These are phyloP conservation scores for Drosophila mayri DNA, from an alignment of 1,140 invertebrate species.

Conservation along the genomic window DNA sequence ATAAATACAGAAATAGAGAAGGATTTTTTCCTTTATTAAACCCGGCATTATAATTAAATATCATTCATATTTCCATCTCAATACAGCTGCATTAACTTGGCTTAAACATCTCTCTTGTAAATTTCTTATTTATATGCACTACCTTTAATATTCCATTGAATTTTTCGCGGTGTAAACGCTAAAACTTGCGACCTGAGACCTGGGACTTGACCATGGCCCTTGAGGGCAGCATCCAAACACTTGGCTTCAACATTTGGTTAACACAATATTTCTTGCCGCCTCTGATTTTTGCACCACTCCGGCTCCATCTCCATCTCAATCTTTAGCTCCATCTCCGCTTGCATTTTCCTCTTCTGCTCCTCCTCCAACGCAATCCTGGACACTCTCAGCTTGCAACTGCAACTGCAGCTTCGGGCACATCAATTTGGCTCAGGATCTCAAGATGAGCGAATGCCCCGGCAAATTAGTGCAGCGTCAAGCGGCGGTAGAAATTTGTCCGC, in stretches of 20 bases:
- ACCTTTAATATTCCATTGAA: neutral
- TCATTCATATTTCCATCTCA: neutral
- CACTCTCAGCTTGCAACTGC: conserved; percentile 24
- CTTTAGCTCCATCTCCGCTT: conserved; percentile 17
- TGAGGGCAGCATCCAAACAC: conserved; percentile 68
- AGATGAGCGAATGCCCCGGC: conserved; percentile 79
- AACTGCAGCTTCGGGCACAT: conserved; percentile 68
- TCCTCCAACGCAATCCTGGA: conserved; percentile 15
- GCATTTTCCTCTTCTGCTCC: conserved; percentile 14
- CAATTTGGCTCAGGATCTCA: conserved; percentile 74
- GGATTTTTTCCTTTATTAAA: too few species aligned
- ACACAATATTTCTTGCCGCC: conserved; percentile 74
- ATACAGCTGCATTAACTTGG: neutral
- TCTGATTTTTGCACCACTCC: conserved; percentile 55
- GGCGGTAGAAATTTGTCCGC: conserved; percentile 77
- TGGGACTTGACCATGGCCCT: conserved; percentile 48
- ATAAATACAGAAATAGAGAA: neutral
- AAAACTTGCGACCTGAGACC: conserved; percentile 14
- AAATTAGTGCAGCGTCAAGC: conserved; percentile 80
- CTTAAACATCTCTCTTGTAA: neutral
- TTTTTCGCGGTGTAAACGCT: conserved; percentile 4
- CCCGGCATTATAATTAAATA: too few species aligned
- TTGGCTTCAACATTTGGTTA: conserved; percentile 79
- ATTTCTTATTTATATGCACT: too few species aligned
- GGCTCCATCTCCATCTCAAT: conserved; percentile 9